phyloP scores from a whole-genome alignment of 1,140 invertebrate species.

The Rhynchophorus ferrugineus region DNA sequence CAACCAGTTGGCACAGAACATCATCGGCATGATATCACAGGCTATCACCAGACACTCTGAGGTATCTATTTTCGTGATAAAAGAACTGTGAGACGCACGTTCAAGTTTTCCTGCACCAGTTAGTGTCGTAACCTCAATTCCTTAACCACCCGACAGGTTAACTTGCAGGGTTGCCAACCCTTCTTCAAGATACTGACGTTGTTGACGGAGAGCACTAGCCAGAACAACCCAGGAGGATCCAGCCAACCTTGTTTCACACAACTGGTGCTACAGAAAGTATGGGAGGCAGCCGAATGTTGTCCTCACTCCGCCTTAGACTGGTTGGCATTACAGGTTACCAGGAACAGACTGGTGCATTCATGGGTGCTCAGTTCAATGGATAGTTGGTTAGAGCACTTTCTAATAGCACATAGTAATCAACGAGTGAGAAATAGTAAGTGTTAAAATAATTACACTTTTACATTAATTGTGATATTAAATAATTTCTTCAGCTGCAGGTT shows the following conservation, averaged over 20 bases:
- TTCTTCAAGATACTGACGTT: slow-evolving; percentile 86
- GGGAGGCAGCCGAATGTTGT: slow-evolving; percentile 84
- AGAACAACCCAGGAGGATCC: slow-evolving; percentile 56
- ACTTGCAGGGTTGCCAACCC: slow-evolving; percentile 62
- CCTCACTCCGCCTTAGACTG: slow-evolving; percentile 87
- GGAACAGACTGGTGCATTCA: slow-evolving; percentile 80
- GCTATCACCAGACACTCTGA: slow-evolving; percentile 84
- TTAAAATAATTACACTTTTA: not conserved
- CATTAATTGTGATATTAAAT: no score
- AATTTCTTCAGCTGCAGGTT: slow-evolving; percentile 65
- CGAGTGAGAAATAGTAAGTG: slow-evolving; percentile 69
- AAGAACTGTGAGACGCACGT: no score
- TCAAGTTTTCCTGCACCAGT: not conserved
- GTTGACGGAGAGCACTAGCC: slow-evolving; percentile 56
- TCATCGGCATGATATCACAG: slow-evolving; percentile 79
- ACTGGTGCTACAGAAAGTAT: slow-evolving; percentile 75
- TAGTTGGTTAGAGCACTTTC: slow-evolving; percentile 82
- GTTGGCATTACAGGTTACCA: slow-evolving; percentile 73
- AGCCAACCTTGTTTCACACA: slow-evolving; percentile 85
- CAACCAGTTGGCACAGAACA: slow-evolving; percentile 74
- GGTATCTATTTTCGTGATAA: slow-evolving; percentile 50
- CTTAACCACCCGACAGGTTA: slow-evolving; percentile 22
- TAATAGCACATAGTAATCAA: slow-evolving; percentile 77
- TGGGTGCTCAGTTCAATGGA: slow-evolving; percentile 84
- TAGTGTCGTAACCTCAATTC: not conserved